Conservation (phyloP, 2,888 invertebrate genomes). For the Leptinotarsa peninsularis region DNA sequence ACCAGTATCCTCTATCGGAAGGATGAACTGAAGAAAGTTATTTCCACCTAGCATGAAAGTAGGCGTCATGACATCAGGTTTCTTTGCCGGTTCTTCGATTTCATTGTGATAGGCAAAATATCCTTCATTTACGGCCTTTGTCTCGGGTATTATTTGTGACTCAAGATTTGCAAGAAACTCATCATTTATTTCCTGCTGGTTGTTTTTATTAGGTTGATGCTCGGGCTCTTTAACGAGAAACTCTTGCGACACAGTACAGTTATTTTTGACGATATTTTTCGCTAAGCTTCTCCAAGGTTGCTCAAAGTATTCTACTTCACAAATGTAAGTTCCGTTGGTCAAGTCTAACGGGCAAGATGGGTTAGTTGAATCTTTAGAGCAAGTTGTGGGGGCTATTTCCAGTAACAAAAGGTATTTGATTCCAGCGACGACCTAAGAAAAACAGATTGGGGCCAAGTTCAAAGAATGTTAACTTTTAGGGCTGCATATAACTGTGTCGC, state of each 20-base stretch:
- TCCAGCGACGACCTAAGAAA: slow-evolving; percentile 72
- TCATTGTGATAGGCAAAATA: not conserved
- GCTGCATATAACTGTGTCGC: too few relatives aligned
- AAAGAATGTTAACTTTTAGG: too few relatives aligned
- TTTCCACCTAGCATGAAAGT: not conserved
- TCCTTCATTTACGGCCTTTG: slow-evolving; percentile 25
- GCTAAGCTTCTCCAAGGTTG: slow-evolving; percentile 76
- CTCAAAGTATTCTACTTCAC: slow-evolving; percentile 74
- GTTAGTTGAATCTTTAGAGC: slow-evolving; percentile 57
- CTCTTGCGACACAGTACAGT: slow-evolving; percentile 73
- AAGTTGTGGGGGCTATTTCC: slow-evolving; percentile 65
- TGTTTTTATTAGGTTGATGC: slow-evolving; percentile 34
- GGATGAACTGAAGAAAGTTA: not conserved
- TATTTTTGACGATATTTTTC: slow-evolving; percentile 73
- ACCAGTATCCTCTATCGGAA: not conserved
- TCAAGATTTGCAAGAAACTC: slow-evolving; percentile 58
- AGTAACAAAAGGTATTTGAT: slow-evolving; percentile 71
- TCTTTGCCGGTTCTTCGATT: not conserved
- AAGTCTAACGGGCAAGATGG: slow-evolving; percentile 61
- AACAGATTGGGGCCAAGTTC: not conserved
- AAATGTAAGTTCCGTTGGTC: slow-evolving; percentile 59
- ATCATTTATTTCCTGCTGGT: slow-evolving; percentile 52
- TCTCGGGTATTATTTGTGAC: slow-evolving; percentile 59
- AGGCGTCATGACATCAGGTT: not conserved
- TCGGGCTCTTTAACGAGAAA: slow-evolving; percentile 58